Conservation (phyloP, 92 coral and sea anemone genomes). For the Epizoanthus rinbou region DNA sequence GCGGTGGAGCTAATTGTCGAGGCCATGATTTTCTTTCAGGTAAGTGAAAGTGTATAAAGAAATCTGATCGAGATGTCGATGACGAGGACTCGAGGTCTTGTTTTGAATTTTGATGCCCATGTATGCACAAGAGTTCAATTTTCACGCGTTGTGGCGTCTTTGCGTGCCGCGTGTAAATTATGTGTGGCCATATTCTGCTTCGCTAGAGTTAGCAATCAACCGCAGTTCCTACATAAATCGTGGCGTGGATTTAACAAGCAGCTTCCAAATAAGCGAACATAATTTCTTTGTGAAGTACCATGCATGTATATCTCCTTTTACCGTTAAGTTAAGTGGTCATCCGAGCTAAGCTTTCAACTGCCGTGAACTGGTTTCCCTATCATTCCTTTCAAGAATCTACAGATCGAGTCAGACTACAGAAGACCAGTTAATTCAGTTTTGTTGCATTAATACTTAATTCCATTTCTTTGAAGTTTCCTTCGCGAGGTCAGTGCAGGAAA, state of each 20-base stretch:
- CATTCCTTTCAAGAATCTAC: too few relatives aligned
- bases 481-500: constrained; percentile 3
- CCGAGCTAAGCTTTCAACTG: not conserved
- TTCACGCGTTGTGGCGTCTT: not conserved
- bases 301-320: not conserved
- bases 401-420: not conserved
- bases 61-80: not conserved
- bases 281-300: not conserved
- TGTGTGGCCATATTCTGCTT: not conserved
- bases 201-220: constrained; percentile 13
- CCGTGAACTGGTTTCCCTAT: not conserved
- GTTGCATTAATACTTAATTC: not conserved
- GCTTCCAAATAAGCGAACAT: not conserved
- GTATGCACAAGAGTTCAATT: too few relatives aligned
- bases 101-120: not conserved
- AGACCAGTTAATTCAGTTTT: not conserved
- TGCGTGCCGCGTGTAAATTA: not conserved
- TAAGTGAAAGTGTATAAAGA: constrained; percentile 37
- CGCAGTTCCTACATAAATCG: not conserved
- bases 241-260: not conserved
- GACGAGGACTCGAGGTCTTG: not conserved
- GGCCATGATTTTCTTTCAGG: constrained; percentile 97
- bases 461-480: not conserved
- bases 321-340: not conserved
- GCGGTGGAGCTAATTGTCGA: constrained; percentile 82